Evolutionary conservation across 2,888 invertebrate species (phyloP).

Genomic region (Chironomus tentans): DNA sequence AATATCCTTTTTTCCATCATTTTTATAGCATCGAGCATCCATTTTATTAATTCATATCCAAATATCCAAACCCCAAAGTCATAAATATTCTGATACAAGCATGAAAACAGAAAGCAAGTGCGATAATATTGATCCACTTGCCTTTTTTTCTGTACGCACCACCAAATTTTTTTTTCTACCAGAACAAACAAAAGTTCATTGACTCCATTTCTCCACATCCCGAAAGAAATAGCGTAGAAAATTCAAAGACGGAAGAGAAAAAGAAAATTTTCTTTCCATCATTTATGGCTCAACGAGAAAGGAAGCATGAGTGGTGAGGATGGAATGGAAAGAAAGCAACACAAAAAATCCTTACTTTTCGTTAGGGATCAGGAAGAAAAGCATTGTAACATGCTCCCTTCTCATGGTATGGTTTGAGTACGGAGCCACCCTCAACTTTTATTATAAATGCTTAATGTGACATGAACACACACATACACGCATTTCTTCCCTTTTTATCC

Average conservation of each 20-base stretch:
- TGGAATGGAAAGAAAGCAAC: background rate
- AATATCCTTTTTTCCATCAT: too few relatives aligned
- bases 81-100: too few relatives aligned
- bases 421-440: slow-evolving; percentile 1
- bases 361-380: slow-evolving; percentile 2
- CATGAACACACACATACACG: background rate
- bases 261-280: slow-evolving; percentile 7
- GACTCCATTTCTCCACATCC: background rate
- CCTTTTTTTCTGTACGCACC: background rate
- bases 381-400: background rate
- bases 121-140: slow-evolving; percentile 5
- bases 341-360: background rate
- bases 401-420: background rate
- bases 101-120: background rate
- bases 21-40: too few relatives aligned
- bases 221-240: background rate
- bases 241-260: background rate
- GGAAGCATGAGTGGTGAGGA: background rate
- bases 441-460: background rate
- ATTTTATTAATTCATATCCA: too few relatives aligned
- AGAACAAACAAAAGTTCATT: slow-evolving; percentile 21
- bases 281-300: background rate
- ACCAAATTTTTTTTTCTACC: background rate
- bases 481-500: background rate
- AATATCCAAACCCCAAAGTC: too few relatives aligned